Conservation (phyloP, 2,113 vertebrate species). For the Engraulis encrasicolus region DNA sequence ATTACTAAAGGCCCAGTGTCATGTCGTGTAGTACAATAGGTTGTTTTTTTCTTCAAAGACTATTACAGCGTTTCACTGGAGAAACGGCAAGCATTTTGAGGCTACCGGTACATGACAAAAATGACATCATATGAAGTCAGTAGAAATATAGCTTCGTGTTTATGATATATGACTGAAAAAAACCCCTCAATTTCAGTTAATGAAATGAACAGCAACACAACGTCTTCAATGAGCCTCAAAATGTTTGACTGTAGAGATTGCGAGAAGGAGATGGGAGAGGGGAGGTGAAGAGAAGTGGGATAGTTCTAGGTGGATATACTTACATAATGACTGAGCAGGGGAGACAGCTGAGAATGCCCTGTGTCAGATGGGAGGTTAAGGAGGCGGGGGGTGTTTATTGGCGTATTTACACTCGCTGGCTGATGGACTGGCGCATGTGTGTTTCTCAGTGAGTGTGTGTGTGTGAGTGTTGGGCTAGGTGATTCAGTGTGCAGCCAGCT, state of each 20-base stretch:
- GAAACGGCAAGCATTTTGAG: too few species aligned
- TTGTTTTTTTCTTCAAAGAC: too few species aligned
- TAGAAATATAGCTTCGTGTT: too few species aligned
- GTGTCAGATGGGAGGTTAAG: slow-evolving; percentile 62
- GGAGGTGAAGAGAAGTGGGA: slow-evolving; percentile 27
- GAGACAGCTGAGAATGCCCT: slow-evolving; percentile 75
- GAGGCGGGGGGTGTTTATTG: slow-evolving; percentile 69
- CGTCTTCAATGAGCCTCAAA: not conserved
- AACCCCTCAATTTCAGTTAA: not conserved
- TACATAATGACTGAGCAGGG: slow-evolving; percentile 64
- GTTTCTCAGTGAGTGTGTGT: slow-evolving; percentile 25
- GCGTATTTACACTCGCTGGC: slow-evolving; percentile 61
- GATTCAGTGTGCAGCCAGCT: not conserved
- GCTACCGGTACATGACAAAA: too few species aligned
- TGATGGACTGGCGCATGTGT: slow-evolving; percentile 27
- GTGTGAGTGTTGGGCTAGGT: slow-evolving; percentile 25
- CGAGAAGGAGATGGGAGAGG: not conserved
- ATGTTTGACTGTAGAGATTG: not conserved
- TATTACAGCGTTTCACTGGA: too few species aligned
- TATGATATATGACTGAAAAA: not conserved
- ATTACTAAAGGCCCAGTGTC: too few species aligned
- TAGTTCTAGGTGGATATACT: slow-evolving; percentile 57
- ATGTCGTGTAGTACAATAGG: too few species aligned
- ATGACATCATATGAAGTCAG: too few species aligned
- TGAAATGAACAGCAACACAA: not conserved